Base-by-base conservation (phyloP, 2,888 invertebrate species). In the Notodonta dromedarius region DNA sequence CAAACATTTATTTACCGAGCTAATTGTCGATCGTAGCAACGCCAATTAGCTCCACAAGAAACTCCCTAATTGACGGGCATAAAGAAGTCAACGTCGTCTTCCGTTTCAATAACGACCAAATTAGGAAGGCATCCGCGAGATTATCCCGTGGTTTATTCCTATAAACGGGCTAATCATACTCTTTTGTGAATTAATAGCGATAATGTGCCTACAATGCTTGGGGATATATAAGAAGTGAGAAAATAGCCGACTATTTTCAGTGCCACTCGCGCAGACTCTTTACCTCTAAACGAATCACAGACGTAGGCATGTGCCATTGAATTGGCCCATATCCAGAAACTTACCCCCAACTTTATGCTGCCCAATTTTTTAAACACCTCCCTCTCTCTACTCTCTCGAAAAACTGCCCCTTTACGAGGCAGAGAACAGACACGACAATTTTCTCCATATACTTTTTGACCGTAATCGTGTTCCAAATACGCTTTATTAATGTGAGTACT, bases 21-120 rank as follows among this genome's bases (percentile, higher is more conserved):
- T 71, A 77, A 78, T 74, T 71, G 66, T 70, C 54, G 69, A 76
- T 73, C 71, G 63, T 67, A 67, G 64, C 65, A 69, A 65, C 69
- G 58, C 65, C 65, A 70, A 74, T 76, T 69, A 78, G 61, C 73
- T 72, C 64, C 71, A 79, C 78, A 79, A 78, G 77, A 73, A 80
- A 72, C 69, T 69, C 68, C 24, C 72, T 80, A 82, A 84, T 84
- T 84, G 76, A 81, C 77, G 73, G 71, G 61, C 62, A 80, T 79
- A 78, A 76, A 71, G 74, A 80, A 82, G 72, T 74, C 74, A 74
- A 73, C 65, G 74, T 66, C 70, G 75, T 74, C 69, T 73, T 61
- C 65, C 69, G 64, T 69, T 70, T 67, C 69, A 70, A 74, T 74
- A 76, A 78, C 73, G 74, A 62, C 62, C 69, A 64, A 79, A 80